Evolutionary conservation across 2,797 vertebrate genomes (phyloP), one percentile per base, ranked within the genome.

Genomic region (Phalloptychus januarius): DNA sequence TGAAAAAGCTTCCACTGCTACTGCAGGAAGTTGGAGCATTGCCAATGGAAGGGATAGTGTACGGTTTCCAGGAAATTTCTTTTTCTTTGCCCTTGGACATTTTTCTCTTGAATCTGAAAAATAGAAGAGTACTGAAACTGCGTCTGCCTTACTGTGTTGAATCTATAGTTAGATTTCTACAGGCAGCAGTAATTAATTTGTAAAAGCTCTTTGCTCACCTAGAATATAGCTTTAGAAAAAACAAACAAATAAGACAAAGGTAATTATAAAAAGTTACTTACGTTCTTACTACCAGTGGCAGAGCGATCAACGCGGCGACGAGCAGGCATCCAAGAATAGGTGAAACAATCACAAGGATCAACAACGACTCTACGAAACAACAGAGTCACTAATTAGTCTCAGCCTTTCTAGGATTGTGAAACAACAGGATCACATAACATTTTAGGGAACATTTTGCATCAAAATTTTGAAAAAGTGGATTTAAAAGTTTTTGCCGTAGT

Each of bases 251-350:
- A 58, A 16, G 12, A 6, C 16, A 77, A 15, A 76, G n/a, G 5
- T 11, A 48, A 33, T 6, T 44, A 33, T 42, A 7, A 42, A 12
- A 15, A 61, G 10, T 50, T 5, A 36, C 92, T 88, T 69, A 94
- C 94, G 23, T 91, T 67, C 0, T 0, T 20, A 76, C 13, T 16
- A 90, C 0, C 15, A 93, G 0, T 28, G 75, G 12, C 25, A 93
- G 67, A 73, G 84, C 0, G 67, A 90, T 88, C 69, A 89, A 0
- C 1, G 76, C 4, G 77, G 89, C 82, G 58, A 95, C 72, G 69
- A 95, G 85, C 72, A 94, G 61, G 18, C 23, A 88, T 3, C 92
- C 92, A 0, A 94, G 33, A 4, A 93, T 25, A 0, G 91, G 78
- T 18, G 80, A 86, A 2, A 92, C 58, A 0, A 95, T 84, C 12